Base-by-base conservation (phyloP, 2,888 invertebrate genomes). In the Drosophila longiperda region DNA sequence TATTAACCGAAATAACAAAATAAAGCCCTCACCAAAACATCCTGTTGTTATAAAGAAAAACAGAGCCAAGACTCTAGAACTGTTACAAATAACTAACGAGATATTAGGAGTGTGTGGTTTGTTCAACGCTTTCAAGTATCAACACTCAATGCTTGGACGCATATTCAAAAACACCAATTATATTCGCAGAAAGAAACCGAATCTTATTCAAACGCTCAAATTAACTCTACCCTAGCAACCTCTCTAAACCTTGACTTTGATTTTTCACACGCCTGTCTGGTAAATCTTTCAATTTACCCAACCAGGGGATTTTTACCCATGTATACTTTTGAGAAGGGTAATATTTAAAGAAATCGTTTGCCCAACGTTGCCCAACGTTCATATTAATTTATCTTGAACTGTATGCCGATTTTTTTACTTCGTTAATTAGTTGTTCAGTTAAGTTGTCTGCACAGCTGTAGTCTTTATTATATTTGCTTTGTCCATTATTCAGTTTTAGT, bases 1-100 rank as follows among this genome's bases (percentile, higher is more conserved):
- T 87, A 89, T 77, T 77, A 78, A 68, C 66, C 75, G 55, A 80
- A 68, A 72, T 61, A 69, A 75, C 66, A 68, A 40, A 58, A 72
- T 69, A 66, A 52, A 66, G 45, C 42, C n/a, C 36, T 36, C 55
- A 59, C 33, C 62, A 59, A 64, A 61, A 58, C 38, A 68, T 59
- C 26, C 40, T 55, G 33, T 57, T 77, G 59, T 73, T 54, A 53
- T 40, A 26, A 48, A 62, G 36, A 50, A 57, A 34, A 57, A 40
- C 69, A 57, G 69, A 54, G 49, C 38, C 55, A 45, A 50, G 38
- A 17, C 32, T 48, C 54, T 53, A 57, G 61, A 70, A 52, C 32
- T 62, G 40, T 61, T 59, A 65, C 65, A 67, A 50, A 52, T 62
- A n/a, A 29, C 29, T 23, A 48, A 40, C 9, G 17, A 57, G 23